Conservation (phyloP, 2,797 vertebrate genomes). For the Coregonus sp. region DNA sequence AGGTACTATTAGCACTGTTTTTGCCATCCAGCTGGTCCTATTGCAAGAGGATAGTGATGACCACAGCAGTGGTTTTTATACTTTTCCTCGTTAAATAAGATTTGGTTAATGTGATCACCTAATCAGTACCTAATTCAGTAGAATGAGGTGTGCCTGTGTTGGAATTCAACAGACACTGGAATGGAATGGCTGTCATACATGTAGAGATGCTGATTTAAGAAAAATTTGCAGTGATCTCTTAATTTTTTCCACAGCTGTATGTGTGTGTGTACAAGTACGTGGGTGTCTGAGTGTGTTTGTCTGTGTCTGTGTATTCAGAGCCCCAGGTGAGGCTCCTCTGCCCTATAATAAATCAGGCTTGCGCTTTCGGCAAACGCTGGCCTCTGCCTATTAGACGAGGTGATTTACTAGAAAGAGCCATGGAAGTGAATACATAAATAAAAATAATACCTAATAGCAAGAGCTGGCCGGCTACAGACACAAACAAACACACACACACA, state of each 20-base stretch:
- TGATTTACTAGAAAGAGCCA: slow-evolving; percentile 23
- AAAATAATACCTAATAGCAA: slow-evolving; percentile 17
- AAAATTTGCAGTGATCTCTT: too few species aligned
- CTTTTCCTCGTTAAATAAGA: too few species aligned
- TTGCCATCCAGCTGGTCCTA: too few species aligned
- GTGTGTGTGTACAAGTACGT: background rate
- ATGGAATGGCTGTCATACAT: too few species aligned
- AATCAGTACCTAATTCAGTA: too few species aligned
- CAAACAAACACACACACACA: background rate
- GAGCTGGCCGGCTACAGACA: background rate
- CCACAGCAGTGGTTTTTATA: too few species aligned
- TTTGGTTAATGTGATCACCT: too few species aligned
- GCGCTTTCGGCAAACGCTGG: background rate
- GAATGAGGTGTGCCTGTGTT: too few species aligned
- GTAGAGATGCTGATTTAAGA: too few species aligned
- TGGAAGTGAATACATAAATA: slow-evolving; percentile 28
- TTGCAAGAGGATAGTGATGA: too few species aligned
- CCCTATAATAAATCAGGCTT: background rate
- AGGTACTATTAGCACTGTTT: too few species aligned
- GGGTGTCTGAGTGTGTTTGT: background rate
- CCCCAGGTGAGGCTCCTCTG: background rate
- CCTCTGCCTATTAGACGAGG: slow-evolving; percentile 11
- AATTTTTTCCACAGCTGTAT: background rate
- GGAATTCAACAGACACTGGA: too few species aligned
- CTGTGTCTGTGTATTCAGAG: slow-evolving; percentile 5